Evolutionary conservation across 2,888 invertebrate genomes (phyloP), one percentile per base, ranked within the genome.

Genomic region (Scaptomyza reducta): DNA sequence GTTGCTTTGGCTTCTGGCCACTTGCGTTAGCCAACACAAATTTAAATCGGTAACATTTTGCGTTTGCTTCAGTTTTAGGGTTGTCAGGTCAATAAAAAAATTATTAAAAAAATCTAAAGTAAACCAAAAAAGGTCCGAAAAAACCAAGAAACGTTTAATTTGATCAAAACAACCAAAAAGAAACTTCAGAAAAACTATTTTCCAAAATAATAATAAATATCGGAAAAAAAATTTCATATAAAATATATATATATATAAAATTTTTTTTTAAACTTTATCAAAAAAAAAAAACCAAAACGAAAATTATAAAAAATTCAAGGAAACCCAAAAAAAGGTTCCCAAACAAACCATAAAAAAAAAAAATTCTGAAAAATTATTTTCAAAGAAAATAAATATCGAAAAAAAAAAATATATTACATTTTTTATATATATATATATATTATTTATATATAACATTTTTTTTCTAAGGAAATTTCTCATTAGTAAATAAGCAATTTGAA

Each of bases 31-130:
- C 40, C 29, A 33, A 22, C 40, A 6, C 25, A 82, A 74, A 84
- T 85, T 81, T 81, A 73, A 83, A 87, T 83, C 60, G 61, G 29
- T 38, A 65, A 55, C 54, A 64, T 66, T 67, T 54, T 47, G 67
- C 71, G 66, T 70, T 70, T 58, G 41, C 44, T 22, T 40, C 18
- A 2, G 5, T 38, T 1, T 0, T 2, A 79, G 84, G 40, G 74
- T 69, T 87, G 76, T 38, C 38, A 38, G n/a, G n/a, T 35, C 6
- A 14, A 6, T 6, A n/a, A 6, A 35, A n/a, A 33, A 33, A 13
- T 33, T 3, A 6, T 35, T n/a, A n/a, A 6, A n/a, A 5, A 33
- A 33, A 13, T 13, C 13, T 2, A 5, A 13, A 13, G 4, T 13
- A 33, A 33, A 33, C 6, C 13, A 1, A 13, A 13, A 13, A 22